Conservation (phyloP, 35 echinoderm and acorn worm species). For the Apostichopus californicus region DNA sequence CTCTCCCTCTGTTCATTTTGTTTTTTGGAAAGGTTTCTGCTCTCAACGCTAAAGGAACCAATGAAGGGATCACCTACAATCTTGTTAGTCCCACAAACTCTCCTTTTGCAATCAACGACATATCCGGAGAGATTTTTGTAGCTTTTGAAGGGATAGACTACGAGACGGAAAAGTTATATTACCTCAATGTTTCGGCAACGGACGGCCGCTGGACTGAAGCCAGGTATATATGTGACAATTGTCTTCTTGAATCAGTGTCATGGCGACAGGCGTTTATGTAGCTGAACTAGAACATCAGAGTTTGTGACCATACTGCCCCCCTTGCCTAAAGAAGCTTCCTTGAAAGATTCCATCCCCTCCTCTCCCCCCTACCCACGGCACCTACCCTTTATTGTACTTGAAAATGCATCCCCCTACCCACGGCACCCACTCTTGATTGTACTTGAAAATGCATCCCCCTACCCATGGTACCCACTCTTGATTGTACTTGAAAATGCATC, state of each 20-base stretch:
- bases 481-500: no score
- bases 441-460: no score
- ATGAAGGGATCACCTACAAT: not conserved
- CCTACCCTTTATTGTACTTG: no score
- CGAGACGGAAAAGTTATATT: not conserved
- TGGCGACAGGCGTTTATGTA: not conserved
- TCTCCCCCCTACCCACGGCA: no score
- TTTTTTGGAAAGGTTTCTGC: not conserved
- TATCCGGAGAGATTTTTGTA: not conserved
- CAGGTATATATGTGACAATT: not conserved
- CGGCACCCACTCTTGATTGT: no score
- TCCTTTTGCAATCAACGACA: not conserved
- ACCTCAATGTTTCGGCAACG: not conserved
- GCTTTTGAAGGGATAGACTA: slow-evolving; percentile 22
- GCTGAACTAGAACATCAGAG: no score
- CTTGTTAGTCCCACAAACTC: slow-evolving; percentile 3
- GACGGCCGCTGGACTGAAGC: not conserved
- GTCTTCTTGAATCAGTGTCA: not conserved
- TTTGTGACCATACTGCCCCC: no score
- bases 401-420: no score
- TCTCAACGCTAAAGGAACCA: not conserved
- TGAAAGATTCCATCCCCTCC: no score
- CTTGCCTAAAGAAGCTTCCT: no score
- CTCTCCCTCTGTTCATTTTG: no score
- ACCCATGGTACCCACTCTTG: no score